Evolutionary conservation across 2,113 vertebrate genomes (phyloP).

Genomic region (Tyrannus savana): DNA sequence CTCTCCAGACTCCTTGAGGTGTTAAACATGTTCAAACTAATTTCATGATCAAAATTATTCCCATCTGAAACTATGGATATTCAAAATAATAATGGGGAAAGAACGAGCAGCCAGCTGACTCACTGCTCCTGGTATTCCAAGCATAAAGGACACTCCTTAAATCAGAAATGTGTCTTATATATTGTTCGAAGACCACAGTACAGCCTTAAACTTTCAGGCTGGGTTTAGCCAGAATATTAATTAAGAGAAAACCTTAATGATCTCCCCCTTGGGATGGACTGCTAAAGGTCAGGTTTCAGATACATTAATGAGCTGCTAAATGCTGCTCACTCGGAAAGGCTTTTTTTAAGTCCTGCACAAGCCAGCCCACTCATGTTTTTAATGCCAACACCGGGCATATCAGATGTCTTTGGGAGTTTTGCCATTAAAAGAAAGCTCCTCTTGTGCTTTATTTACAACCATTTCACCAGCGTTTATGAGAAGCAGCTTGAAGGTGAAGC

Average conservation of each 20-base stretch:
- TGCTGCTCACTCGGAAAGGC: not conserved
- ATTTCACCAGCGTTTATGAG: not conserved
- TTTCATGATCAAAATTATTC: not conserved
- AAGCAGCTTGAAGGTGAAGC: not conserved
- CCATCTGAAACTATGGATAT: not conserved
- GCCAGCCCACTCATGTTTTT: not conserved
- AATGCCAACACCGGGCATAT: not conserved
- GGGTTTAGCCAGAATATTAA: not conserved
- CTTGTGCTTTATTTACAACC: not conserved
- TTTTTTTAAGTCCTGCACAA: not conserved
- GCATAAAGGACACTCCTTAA: not conserved
- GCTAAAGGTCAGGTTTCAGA: conserved; percentile 33
- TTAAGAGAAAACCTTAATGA: conserved; percentile 20
- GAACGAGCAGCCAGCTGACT: not conserved
- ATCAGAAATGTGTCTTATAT: not conserved
- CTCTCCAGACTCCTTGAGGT: not conserved
- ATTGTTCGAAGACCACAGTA: not conserved
- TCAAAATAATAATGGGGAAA: not conserved
- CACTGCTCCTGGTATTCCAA: not conserved
- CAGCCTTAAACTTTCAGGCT: not conserved
- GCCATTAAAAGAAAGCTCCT: not conserved
- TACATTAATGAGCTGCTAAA: conserved; percentile 38
- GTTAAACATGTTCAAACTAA: not conserved
- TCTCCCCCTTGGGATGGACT: not conserved
- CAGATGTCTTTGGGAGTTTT: not conserved